Evolutionary conservation across 2,113 vertebrate genomes (phyloP).

Genomic region (Sus scrofa): T2T-Sscrofa CM000826.6:144771001-144771500

Average conservation of each 20-base stretch:
- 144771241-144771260: constrained; percentile 52
- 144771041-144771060: constrained; percentile 51
- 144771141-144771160: constrained; percentile 42
- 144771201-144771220: constrained; percentile 22
- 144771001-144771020: background rate
- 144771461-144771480: constrained; percentile 57
- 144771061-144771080: background rate
- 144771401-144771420: constrained; percentile 79
- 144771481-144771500: background rate
- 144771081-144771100: background rate
- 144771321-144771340: constrained; percentile 64
- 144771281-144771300: constrained; percentile 63
- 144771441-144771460: constrained; percentile 67
- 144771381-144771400: constrained; percentile 75
- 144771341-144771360: constrained; percentile 74
- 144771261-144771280: constrained; percentile 64
- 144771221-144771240: background rate
- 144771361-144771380: constrained; percentile 81
- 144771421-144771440: constrained; percentile 58
- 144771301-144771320: constrained; percentile 75
- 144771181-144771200: background rate
- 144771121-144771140: constrained; percentile 63
- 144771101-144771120: background rate
- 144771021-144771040: constrained; percentile 18
- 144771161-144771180: constrained; percentile 22